Base-by-base conservation (phyloP, 2,888 invertebrate species). In the Drosophila pseudotakahashii region DNA sequence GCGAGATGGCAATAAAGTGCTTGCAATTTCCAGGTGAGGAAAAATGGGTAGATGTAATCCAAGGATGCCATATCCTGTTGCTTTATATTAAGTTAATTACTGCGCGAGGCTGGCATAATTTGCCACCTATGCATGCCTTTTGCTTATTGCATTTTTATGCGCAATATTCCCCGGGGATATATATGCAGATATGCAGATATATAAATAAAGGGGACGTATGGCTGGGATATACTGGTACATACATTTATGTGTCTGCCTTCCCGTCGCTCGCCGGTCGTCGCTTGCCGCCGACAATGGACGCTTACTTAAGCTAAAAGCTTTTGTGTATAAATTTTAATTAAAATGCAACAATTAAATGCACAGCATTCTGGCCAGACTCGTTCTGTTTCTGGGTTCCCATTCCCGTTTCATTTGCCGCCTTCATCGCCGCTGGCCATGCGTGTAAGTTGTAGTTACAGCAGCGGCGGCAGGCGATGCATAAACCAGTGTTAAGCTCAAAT, bases 231-330 rank as follows among this genome's bases (percentile, higher is more conserved):
- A 45, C 36, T 32, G 23, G 44, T 42, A 37, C 7, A 44, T 37
- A 59, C 54, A 60, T 67, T 50, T 54, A 57, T 48, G n/a, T 60
- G 19, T 64, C 59, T 79, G 60, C 59, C 30, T 48, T 19, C 19
- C 19, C 44, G 34, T 54, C 47, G 50, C 19, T 39, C 19, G 52
- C 19, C 42, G 71, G 19, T 48, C 44, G 34, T 54, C 47, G 50
- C 19, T 39, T 16, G 52, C 19, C 42, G 71, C 53, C 66, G 54
- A 44, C 74, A 55, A 57, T 69, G 58, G 53, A 32, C 72, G 88
- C 88, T 85, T 88, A 82, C 88, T 84, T 84, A 84, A 89, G 89
- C 81, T 84, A 84, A 84, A 84, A 84, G 84, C 84, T 84, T 84
- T 84, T 84, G 84, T 76, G 79, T 89, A 84, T 84, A 84, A 84